Percentiles rank a stretch among this genome's conserved stretches.
Conservation (phyloP, 2,888 invertebrate species). For the Cartodere bifasciata region DNA sequence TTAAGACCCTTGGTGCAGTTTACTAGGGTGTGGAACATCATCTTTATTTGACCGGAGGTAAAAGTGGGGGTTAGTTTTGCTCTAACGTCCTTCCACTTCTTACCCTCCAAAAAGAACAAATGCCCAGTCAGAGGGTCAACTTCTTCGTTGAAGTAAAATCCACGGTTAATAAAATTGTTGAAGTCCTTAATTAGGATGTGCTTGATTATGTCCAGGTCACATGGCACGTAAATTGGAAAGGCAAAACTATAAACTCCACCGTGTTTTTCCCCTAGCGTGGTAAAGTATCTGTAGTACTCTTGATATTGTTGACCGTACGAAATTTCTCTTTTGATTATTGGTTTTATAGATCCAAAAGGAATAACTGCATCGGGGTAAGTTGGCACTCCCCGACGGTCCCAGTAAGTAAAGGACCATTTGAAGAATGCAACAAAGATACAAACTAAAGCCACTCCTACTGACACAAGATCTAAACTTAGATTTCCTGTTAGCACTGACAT, state of each 20-base stretch:
- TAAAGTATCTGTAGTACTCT: no score
- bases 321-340: no score
- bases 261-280: constrained; percentile 10
- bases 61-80: constrained; percentile 47
- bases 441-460: no score
- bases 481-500: no score
- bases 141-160: constrained; percentile 40
- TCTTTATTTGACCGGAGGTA: constrained; percentile 47
- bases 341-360: no score
- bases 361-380: no score
- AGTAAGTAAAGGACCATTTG: constrained; percentile 18
- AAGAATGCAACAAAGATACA: no score
- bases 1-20: constrained; percentile 22
- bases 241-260: constrained; percentile 8
- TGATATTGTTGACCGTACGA: no score
- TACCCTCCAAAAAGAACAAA: constrained; percentile 40
- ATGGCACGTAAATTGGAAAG: constrained; percentile 8
- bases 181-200: constrained; percentile 44
- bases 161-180: constrained; percentile 44
- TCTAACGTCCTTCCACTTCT: constrained; percentile 46
- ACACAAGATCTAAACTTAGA: no score
- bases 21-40: constrained; percentile 43
- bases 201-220: constrained; percentile 12
- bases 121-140: constrained; percentile 43
- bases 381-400: constrained; percentile 12